Evolutionary conservation across 2,797 vertebrate species (phyloP).

Genomic region (Siniperca obscura): DNA sequence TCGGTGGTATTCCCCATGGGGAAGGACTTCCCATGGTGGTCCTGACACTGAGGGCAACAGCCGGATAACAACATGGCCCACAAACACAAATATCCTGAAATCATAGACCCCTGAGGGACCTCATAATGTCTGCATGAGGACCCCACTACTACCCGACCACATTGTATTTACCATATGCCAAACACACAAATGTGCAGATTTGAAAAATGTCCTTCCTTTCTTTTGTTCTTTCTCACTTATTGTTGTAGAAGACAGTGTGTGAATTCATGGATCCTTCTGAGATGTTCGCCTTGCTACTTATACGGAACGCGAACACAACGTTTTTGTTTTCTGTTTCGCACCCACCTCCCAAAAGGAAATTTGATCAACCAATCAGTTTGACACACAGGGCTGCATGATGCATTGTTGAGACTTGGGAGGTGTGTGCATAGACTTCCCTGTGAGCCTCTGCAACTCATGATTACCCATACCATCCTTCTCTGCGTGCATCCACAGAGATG

Average conservation of each 20-base stretch:
- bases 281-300: not conserved
- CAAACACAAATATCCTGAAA: conserved; percentile 77
- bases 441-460: conserved; percentile 39
- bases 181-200: conserved; percentile 21
- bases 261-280: not conserved
- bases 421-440: conserved; percentile 13
- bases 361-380: conserved; percentile 21
- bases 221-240: not conserved
- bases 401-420: conserved; percentile 29
- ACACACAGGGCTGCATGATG: conserved; percentile 9
- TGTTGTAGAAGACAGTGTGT: not conserved
- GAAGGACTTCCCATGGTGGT: conserved; percentile 69
- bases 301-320: not conserved
- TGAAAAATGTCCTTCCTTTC: not conserved
- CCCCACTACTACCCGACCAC: conserved; percentile 6
- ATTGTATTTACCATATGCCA: conserved; percentile 35
- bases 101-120: conserved; percentile 62
- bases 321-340: not conserved
- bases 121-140: conserved; percentile 38
- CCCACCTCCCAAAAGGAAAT: not conserved
- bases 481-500: conserved; percentile 47
- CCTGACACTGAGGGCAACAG: conserved; percentile 69
- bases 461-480: conserved; percentile 41
- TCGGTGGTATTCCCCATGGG: conserved; percentile 44
- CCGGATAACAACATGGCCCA: conserved; percentile 49